These are phyloP conservation scores for Tetanocera ferruginea DNA, from an alignment of 2,888 invertebrate species.

Conservation along the genomic window DNA sequence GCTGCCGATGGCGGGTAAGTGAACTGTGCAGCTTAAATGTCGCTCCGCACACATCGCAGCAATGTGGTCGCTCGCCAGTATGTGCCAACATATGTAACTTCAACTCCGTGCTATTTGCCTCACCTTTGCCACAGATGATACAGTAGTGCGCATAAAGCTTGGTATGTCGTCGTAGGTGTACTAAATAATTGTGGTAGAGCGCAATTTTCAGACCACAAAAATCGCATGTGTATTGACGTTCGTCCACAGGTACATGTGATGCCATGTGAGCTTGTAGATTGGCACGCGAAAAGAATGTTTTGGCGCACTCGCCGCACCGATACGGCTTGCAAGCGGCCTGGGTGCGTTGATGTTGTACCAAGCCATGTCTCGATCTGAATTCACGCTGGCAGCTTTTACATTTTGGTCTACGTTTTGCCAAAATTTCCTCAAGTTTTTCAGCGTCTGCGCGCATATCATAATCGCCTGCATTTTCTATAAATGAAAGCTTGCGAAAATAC, in stretches of 20 bases:
- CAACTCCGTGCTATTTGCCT: constrained; percentile 39
- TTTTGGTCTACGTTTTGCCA: neutral
- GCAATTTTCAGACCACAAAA: constrained; percentile 47
- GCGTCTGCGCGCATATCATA: neutral
- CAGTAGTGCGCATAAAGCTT: constrained; percentile 42
- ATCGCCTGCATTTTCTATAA: constrained; percentile 15
- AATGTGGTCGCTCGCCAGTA: constrained; percentile 44
- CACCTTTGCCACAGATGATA: constrained; percentile 39
- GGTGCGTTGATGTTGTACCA: constrained; percentile 17
- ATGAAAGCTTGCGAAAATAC: constrained; percentile 25
- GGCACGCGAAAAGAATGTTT: constrained; percentile 40
- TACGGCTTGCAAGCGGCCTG: constrained; percentile 31
- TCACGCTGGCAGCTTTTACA: constrained; percentile 13
- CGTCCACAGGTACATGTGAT: constrained; percentile 40
- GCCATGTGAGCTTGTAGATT: constrained; percentile 44
- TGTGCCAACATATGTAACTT: constrained; percentile 45
- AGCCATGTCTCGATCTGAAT: neutral
- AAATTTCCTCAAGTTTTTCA: neutral
- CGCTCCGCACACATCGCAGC: constrained; percentile 43
- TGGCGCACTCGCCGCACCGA: constrained; percentile 37
- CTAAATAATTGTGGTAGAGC: constrained; percentile 42
- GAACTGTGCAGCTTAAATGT: constrained; percentile 42
- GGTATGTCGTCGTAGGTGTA: constrained; percentile 46
- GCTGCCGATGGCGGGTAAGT: constrained; percentile 35
- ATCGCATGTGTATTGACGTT: constrained; percentile 44